Evolutionary conservation across 2,888 invertebrate genomes (phyloP).

Genomic region (Lithophane socia): DNA sequence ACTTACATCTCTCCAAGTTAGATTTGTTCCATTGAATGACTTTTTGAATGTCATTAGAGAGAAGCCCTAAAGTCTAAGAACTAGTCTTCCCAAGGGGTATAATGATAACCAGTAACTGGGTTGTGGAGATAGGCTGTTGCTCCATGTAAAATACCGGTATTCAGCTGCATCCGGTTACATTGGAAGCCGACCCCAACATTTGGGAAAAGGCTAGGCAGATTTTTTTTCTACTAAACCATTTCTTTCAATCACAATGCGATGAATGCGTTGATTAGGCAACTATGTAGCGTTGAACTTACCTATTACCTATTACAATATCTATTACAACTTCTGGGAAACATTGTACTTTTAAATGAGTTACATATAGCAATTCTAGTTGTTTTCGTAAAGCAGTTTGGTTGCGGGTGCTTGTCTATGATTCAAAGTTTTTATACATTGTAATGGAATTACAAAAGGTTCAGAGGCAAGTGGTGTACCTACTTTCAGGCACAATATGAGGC

Average conservation of each 20-base stretch:
- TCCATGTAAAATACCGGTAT: no score
- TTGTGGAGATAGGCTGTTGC: no score
- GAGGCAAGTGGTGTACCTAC: background rate
- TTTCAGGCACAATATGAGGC: background rate
- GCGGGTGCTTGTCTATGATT: constrained; percentile 41
- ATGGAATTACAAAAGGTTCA: constrained; percentile 26
- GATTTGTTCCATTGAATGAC: no score
- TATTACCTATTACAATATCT: constrained; percentile 49
- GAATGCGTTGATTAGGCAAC: constrained; percentile 15
- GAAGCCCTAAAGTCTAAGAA: no score
- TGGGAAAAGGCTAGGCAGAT: no score
- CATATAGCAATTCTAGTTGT: constrained; percentile 43
- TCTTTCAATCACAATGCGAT: background rate
- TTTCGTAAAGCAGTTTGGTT: constrained; percentile 45
- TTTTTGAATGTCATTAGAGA: no score
- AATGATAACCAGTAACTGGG: no score
- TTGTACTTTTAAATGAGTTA: constrained; percentile 56
- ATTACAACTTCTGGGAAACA: constrained; percentile 54
- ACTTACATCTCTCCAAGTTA: no score
- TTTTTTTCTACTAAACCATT: background rate
- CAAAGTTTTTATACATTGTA: constrained; percentile 6
- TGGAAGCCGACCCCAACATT: no score
- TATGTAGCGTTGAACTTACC: background rate
- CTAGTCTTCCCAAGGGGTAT: no score
- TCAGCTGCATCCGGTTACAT: no score